Base-by-base conservation (phyloP, 2,888 invertebrate species). In the Lycia hirtaria region DNA sequence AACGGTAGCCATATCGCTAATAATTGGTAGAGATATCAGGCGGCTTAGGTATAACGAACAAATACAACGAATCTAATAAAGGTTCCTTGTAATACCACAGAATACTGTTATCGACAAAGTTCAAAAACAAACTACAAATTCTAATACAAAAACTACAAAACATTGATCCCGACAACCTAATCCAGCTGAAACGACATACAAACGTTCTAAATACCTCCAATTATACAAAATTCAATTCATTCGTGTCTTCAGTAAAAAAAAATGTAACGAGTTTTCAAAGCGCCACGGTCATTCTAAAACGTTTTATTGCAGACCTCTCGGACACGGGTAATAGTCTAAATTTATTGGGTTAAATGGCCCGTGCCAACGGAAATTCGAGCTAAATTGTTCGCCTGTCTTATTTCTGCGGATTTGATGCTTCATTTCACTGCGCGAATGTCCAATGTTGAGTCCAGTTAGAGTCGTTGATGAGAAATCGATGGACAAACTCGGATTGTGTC, bases 321-420 rank as follows among this genome's bases (percentile, higher is more conserved):
- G 85, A 87, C 87, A 87, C 76, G 86, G 84, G 83, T 88, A 89
- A 90, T 87, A 83, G 86, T 84, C 81, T 78, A 85, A 90, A 90
- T 89, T 89, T 89, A 90, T 90, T 88, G 87, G 82, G 84, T 85
- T 87, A 81, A 89, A 89, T 88, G 87, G 81, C 61, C 79, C 83
- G 82, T 81, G 72, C 80, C 68, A 83, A 80, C 81, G 81, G 84
- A 81, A 85, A 84, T 84, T 84, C 79, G 67, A 73, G 75, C 78
- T 81, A 83, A 87, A 87, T 85, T 83, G 85, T 84, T 82, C 85
- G 82, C 80, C 80, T 83, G 82, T 88, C 85, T 85, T 85, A 88
- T 87, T 88, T 87, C 83, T 83, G 83, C 80, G 81, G 83, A 83
- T 85, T 85, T 84, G 80, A 83, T 80, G 82, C 75, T 82, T 81